These are phyloP conservation scores for Bucorvus abyssinicus DNA, from an alignment of 2,797 vertebrate species.

Conservation along the genomic window DNA sequence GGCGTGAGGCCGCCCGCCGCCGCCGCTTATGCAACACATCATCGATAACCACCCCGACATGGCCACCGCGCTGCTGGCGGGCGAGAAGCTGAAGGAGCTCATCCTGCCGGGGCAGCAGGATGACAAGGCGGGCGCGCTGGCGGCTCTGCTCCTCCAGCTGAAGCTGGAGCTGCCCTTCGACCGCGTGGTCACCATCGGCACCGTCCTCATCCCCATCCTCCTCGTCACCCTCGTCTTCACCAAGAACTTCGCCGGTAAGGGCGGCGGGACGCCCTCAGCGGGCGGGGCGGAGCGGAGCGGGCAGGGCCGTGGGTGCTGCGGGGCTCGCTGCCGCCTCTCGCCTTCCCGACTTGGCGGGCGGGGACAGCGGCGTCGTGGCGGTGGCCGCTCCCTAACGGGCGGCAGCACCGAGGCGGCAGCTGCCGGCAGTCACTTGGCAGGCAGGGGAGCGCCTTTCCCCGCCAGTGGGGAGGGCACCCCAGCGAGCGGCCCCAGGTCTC, in stretches of 20 bases:
- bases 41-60: conserved; percentile 98
- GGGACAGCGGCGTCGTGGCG: neutral
- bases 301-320: neutral
- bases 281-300: neutral
- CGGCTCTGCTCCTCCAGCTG: conserved; percentile 92
- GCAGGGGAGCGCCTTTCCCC: neutral
- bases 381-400: neutral
- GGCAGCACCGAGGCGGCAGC: neutral
- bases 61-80: conserved; percentile 97
- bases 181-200: conserved; percentile 96
- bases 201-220: conserved; percentile 96
- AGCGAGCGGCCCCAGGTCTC: neutral
- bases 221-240: conserved; percentile 98
- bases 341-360: neutral
- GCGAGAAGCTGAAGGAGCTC: conserved; percentile 98
- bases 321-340: neutral
- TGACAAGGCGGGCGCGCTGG: conserved; percentile 89
- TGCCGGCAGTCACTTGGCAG: neutral
- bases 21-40: conserved; percentile 93
- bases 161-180: conserved; percentile 98
- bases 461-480: neutral
- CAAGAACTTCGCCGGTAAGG: conserved; percentile 97
- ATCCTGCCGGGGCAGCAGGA: conserved; percentile 96
- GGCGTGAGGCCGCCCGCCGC: conserved; percentile 64
- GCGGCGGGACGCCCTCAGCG: neutral